Conservation (phyloP, 1,140 invertebrate genomes). For the Temnothorax nylanderi region DNA sequence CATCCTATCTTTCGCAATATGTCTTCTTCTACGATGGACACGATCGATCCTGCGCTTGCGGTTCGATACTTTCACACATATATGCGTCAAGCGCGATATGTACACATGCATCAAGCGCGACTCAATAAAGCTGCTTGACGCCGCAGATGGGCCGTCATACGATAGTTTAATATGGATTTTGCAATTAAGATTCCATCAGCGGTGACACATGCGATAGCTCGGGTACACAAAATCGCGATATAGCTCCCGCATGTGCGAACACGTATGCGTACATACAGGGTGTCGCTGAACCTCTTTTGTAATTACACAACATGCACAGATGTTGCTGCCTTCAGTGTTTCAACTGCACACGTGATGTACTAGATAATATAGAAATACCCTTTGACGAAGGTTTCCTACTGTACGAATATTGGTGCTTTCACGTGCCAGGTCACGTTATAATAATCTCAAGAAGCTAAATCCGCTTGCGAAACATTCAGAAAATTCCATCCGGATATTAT, state of each 20-base stretch:
- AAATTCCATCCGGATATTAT: neutral
- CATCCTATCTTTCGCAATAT: slow-evolving; percentile 43
- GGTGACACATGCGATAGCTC: slow-evolving; percentile 54
- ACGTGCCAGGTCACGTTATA: neutral
- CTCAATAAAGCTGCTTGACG: slow-evolving; percentile 49
- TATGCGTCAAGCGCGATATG: slow-evolving; percentile 27
- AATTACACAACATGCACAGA: slow-evolving; percentile 4
- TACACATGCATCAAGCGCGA: slow-evolving; percentile 20
- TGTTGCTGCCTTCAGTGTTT: neutral
- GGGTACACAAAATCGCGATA: slow-evolving; percentile 33
- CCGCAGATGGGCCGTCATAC: slow-evolving; percentile 41
- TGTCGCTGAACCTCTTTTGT: slow-evolving; percentile 30
- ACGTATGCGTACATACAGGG: neutral
- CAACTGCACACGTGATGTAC: neutral
- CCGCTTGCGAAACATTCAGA: neutral
- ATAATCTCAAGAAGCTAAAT: neutral
- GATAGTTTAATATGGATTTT: slow-evolving; percentile 74
- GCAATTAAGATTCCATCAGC: slow-evolving; percentile 74
- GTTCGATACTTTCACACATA: slow-evolving; percentile 47
- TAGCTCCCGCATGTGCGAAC: neutral
- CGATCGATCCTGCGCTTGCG: slow-evolving; percentile 28
- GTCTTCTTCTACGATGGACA: slow-evolving; percentile 44
- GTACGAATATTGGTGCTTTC: neutral
- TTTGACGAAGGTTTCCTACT: neutral
- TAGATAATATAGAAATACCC: neutral